These are phyloP conservation scores for Drosophila tropicalis DNA, from an alignment of 1,140 invertebrate species.

Conservation along the genomic window DNA sequence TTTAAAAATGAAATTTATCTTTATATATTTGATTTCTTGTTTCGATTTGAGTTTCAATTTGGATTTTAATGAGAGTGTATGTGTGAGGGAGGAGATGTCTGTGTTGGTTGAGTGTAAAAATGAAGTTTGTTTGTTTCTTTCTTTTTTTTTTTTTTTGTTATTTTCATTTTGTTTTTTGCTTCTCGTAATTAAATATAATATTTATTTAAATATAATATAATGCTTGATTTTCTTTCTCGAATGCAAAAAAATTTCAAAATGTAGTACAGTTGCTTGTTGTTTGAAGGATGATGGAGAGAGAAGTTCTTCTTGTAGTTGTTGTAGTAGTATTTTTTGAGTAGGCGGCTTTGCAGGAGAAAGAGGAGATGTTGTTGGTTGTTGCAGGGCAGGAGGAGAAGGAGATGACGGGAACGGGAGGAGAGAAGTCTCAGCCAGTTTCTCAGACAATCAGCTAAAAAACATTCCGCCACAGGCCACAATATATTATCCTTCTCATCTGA, in stretches of 20 bases:
- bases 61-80: constrained; percentile 27
- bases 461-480: neutral
- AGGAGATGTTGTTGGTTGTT: neutral
- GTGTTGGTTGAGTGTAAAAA: neutral
- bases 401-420: neutral
- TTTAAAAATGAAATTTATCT: constrained; percentile 53
- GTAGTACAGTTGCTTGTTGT: constrained; percentile 60
- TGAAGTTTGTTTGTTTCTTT: constrained; percentile 45
- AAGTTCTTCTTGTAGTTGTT: constrained; percentile 23
- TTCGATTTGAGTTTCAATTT: constrained; percentile 22
- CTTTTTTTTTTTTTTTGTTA: constrained; percentile 27
- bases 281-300: constrained; percentile 22
- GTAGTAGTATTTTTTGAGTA: constrained; percentile 27
- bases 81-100: neutral
- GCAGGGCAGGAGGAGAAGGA: constrained; percentile 5
- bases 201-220: constrained; percentile 82
- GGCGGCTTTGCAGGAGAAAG: constrained; percentile 3
- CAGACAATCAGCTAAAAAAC: constrained; percentile 7
- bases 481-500: constrained; percentile 26
- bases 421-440: constrained; percentile 3
- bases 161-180: constrained; percentile 67
- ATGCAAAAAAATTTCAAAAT: constrained; percentile 75
- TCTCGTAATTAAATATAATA: constrained; percentile 81
- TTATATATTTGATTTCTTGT: constrained; percentile 37
- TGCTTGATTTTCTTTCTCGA: constrained; percentile 70